Conservation (phyloP, 1,140 invertebrate species). For the Mycetomoellerius zeteki region DNA sequence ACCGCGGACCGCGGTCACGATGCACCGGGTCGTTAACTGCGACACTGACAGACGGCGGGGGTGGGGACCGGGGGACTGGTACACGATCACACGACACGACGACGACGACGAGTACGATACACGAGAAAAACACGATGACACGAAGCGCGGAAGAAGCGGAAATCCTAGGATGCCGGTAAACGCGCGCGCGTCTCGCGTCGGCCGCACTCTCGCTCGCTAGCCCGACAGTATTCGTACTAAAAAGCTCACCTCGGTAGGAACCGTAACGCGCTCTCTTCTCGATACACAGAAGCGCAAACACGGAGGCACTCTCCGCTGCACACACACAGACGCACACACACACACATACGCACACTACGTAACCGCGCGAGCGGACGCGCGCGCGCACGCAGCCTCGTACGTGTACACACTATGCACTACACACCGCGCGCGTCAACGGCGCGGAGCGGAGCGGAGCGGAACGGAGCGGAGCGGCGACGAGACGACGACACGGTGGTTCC, state of each 20-base stretch:
- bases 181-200: conserved; percentile 49
- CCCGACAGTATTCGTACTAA: conserved; percentile 66
- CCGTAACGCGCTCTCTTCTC: conserved; percentile 56
- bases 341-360: not conserved
- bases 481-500: too few relatives aligned
- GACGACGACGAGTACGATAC: not conserved
- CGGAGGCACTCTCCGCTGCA: not conserved
- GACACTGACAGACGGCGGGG: conserved; percentile 27
- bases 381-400: conserved; percentile 32
- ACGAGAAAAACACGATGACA: conserved; percentile 39
- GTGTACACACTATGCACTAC: conserved; percentile 35
- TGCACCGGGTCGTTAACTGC: conserved; percentile 54
- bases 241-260: conserved; percentile 60
- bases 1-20: conserved; percentile 5
- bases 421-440: not conserved
- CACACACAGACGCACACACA: not conserved
- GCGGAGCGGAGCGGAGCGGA: not conserved
- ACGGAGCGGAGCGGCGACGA: not conserved
- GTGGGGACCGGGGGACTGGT: not conserved
- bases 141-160: too few relatives aligned
- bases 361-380: not conserved
- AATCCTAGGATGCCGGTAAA: conserved; percentile 61
- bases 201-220: conserved; percentile 65
- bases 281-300: conserved; percentile 38
- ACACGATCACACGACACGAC: not conserved